Conservation (phyloP, 2,888 invertebrate genomes). For the Conops quadrifasciatus region DNA sequence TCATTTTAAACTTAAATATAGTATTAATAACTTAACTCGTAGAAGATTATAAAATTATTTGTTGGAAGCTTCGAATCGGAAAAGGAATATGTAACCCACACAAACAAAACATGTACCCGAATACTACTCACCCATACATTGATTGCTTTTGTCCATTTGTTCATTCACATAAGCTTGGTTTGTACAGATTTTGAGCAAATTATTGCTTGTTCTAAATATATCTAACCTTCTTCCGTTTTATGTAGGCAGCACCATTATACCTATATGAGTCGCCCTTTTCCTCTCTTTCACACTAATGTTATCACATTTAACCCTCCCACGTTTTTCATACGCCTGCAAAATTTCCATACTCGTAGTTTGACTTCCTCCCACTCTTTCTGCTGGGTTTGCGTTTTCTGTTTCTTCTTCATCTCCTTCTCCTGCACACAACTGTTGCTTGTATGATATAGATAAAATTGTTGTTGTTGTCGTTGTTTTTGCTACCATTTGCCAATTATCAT, state of each 20-base stretch:
- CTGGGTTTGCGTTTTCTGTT: constrained; percentile 1
- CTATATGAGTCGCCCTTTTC: background rate
- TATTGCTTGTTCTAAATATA: too few relatives aligned
- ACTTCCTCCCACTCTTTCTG: background rate
- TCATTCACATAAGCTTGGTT: too few relatives aligned
- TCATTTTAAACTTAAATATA: background rate
- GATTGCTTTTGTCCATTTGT: too few relatives aligned
- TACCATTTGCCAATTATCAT: background rate
- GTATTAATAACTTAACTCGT: background rate
- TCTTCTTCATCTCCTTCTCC: background rate
- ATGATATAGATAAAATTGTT: background rate
- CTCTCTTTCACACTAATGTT: background rate
- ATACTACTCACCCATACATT: too few relatives aligned
- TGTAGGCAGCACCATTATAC: background rate
- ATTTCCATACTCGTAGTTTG: too few relatives aligned
- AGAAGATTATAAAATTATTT: background rate
- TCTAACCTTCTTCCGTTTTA: too few relatives aligned
- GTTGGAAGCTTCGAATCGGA: too few relatives aligned
- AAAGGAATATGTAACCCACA: too few relatives aligned
- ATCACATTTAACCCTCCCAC: background rate
- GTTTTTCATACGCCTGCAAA: background rate
- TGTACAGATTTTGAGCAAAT: too few relatives aligned
- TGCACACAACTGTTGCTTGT: constrained; percentile 17
- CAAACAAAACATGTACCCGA: too few relatives aligned
- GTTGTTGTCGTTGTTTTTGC: background rate